A percentile compares a stretch with the other conserved stretches of the same genome.
Evolutionary conservation across 2,113 vertebrate genomes (phyloP).

Genomic region (Chloropsis cyanopogon): DNA sequence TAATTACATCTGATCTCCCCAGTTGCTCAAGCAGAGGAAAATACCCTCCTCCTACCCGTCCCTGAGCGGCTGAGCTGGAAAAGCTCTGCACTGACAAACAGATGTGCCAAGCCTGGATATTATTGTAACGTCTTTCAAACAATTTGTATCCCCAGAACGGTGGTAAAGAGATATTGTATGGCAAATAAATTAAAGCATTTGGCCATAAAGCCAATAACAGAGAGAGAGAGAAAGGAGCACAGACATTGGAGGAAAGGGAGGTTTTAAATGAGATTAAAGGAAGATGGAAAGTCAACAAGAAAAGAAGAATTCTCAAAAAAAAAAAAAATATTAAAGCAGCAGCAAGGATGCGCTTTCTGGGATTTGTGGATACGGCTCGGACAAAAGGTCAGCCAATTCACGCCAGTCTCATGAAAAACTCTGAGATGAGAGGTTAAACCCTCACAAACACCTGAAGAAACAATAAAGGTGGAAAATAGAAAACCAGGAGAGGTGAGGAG

Average conservation of each 20-base stretch:
- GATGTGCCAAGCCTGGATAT: conserved; percentile 8
- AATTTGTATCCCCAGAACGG: conserved; percentile 47
- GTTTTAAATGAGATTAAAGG: background rate
- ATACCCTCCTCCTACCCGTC: background rate
- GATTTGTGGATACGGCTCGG: background rate
- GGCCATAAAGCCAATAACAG: background rate
- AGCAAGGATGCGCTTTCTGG: background rate
- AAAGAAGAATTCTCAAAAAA: background rate
- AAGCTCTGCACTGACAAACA: background rate
- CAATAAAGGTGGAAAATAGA: background rate
- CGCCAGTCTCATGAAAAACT: background rate
- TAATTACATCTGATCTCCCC: background rate
- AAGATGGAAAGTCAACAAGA: background rate
- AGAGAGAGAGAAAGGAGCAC: background rate
- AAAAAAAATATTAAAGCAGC: background rate
- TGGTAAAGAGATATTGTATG: conserved; percentile 25
- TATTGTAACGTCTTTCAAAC: background rate
- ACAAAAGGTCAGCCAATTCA: background rate
- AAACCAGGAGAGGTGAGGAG: background rate
- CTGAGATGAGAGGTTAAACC: background rate
- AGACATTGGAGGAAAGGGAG: background rate
- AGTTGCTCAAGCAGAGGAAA: background rate
- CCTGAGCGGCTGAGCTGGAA: background rate
- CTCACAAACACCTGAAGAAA: background rate
- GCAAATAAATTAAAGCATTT: conserved; percentile 60